Conservation (phyloP, 2,113 vertebrate species). For the Strix uralensis region DNA sequence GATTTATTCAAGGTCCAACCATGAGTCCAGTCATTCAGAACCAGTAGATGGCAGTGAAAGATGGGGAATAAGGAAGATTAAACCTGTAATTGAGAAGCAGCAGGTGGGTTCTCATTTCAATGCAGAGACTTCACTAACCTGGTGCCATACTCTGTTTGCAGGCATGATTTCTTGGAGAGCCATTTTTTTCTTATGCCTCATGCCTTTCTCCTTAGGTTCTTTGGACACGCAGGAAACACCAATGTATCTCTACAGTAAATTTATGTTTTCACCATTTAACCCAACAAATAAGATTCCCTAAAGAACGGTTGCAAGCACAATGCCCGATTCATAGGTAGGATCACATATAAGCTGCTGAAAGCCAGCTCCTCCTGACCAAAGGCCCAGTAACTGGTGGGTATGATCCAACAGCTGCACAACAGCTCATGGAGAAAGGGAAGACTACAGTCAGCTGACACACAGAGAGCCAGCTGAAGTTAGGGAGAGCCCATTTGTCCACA, state of each 20-base stretch:
- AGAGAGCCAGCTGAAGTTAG: background rate
- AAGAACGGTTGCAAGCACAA: background rate
- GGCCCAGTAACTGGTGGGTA: background rate
- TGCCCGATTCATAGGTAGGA: background rate
- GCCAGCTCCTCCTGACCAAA: background rate
- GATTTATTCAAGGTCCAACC: accelerated
- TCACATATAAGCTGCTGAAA: background rate
- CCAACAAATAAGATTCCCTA: background rate
- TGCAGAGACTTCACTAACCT: background rate
- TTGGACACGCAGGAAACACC: accelerated
- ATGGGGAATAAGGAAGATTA: background rate
- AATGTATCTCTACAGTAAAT: no score
- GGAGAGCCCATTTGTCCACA: background rate
- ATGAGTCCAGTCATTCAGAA: background rate
- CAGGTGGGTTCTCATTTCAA: background rate
- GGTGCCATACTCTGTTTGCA: background rate
- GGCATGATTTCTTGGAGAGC: background rate
- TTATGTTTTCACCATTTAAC: background rate
- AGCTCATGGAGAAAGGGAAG: background rate
- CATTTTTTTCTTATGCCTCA: background rate
- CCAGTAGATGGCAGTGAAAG: constrained; percentile 17
- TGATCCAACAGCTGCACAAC: background rate
- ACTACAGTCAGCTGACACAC: background rate
- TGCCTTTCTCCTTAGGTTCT: background rate
- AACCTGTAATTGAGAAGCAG: background rate